Evolutionary conservation across 2,113 vertebrate genomes (phyloP).

Genomic region (Equus quagga): DNA sequence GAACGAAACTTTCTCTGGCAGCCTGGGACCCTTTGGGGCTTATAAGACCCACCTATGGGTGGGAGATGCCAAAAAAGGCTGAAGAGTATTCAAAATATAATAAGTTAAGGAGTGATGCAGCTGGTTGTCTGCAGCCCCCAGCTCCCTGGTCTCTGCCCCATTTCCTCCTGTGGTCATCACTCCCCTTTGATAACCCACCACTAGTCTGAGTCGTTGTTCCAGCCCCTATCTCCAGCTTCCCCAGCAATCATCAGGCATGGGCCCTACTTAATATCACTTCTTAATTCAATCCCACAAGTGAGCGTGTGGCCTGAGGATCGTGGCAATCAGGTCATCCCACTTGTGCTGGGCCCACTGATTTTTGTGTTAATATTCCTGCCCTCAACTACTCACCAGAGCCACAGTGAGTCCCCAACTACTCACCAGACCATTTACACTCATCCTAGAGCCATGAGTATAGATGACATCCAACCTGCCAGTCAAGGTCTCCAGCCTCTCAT

Average conservation of each 20-base stretch:
- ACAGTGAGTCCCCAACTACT: not conserved
- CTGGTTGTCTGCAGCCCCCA: not conserved
- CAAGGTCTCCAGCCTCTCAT: not conserved
- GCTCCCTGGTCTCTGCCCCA: not conserved
- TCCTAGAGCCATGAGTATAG: not conserved
- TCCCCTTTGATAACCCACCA: not conserved
- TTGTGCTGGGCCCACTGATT: not conserved
- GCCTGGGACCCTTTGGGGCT: not conserved
- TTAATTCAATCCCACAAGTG: not conserved
- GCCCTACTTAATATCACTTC: not conserved
- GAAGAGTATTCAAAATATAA: not conserved
- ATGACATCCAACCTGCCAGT: not conserved
- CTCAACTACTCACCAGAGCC: not conserved
- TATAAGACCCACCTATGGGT: too few species aligned
- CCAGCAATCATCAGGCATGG: not conserved
- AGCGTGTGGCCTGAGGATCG: not conserved
- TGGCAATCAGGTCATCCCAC: not conserved
- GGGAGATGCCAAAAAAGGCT: not conserved
- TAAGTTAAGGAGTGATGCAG: not conserved
- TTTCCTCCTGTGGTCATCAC: not conserved
- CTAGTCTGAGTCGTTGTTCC: not conserved
- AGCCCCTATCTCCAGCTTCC: not conserved
- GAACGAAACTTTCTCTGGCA: not conserved
- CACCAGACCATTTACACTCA: too few species aligned
- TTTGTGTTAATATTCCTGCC: not conserved